A percentile compares a stretch with the other conserved stretches of the same genome.
phyloP scores from a whole-genome alignment of 2,113 vertebrate species.

The Mesocricetus auratus region DNA sequence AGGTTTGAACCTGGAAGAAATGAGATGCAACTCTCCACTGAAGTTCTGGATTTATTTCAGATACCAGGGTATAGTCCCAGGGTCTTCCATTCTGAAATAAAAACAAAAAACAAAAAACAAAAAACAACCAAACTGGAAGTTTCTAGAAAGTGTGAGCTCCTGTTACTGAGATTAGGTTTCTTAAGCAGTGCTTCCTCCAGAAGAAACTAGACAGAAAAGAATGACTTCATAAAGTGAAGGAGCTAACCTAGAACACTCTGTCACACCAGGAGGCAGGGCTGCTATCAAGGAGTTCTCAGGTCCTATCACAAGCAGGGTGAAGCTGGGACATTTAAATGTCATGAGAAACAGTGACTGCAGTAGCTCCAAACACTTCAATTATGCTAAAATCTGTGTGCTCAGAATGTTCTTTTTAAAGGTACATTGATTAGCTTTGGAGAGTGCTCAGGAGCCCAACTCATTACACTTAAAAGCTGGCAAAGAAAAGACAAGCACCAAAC shows the following conservation, averaged over 20 bases:
- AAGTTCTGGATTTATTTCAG: background rate
- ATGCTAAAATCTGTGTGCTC: constrained; percentile 29
- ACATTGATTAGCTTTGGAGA: constrained; percentile 28
- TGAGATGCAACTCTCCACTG: background rate
- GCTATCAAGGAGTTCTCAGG: background rate
- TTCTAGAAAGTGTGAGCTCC: background rate
- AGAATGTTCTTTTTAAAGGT: constrained; percentile 42
- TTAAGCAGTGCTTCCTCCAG: background rate
- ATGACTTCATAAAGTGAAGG: background rate
- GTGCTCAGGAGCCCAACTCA: constrained; percentile 12
- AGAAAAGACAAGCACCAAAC: background rate
- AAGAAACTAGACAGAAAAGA: background rate
- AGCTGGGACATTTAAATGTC: background rate
- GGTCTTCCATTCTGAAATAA: background rate
- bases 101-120: background rate
- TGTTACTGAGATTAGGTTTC: background rate
- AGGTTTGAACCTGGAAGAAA: background rate
- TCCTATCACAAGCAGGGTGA: background rate
- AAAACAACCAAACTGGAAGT: background rate
- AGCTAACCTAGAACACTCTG: background rate
- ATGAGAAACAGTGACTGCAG: background rate
- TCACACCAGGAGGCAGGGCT: background rate
- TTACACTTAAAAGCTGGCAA: constrained; percentile 51
- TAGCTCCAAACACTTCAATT: background rate
- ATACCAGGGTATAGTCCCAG: background rate